Percentiles rank a stretch among this genome's conserved stretches.
These are phyloP conservation scores for Laticauda colubrina DNA, from an alignment of 2,113 vertebrate genomes.

Conservation along the genomic window DNA sequence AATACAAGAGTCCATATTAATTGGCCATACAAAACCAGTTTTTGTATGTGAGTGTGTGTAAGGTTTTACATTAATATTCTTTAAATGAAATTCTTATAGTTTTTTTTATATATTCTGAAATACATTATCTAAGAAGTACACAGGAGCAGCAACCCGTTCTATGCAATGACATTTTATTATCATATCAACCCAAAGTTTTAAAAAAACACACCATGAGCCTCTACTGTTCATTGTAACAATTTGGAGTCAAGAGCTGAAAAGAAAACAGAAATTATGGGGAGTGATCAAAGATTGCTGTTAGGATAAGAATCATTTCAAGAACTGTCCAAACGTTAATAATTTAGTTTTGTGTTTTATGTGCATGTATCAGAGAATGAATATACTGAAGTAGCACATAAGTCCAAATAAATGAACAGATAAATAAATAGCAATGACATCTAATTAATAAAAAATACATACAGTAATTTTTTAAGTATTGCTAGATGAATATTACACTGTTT, in stretches of 20 bases:
- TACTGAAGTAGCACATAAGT: not conserved
- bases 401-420: not conserved
- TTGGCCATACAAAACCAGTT: not conserved
- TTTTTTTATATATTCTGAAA: not conserved
- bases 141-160: accelerated
- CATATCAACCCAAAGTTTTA: not conserved
- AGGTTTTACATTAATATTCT: not conserved
- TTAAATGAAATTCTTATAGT: not conserved
- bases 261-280: not conserved
- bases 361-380: not conserved
- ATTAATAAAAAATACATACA: not conserved
- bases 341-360: not conserved
- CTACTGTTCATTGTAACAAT: not conserved
- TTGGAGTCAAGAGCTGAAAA: not conserved
- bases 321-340: not conserved
- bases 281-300: not conserved
- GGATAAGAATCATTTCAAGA: not conserved
- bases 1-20: not conserved
- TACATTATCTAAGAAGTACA: not conserved
- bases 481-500: not conserved
- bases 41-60: not conserved
- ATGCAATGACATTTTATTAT: not conserved
- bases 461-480: not conserved
- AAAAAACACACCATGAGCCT: not conserved
- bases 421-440: not conserved